These are phyloP conservation scores for Drosophila quasianomalipes DNA, from an alignment of 2,888 invertebrate genomes.

Conservation along the genomic window DNA sequence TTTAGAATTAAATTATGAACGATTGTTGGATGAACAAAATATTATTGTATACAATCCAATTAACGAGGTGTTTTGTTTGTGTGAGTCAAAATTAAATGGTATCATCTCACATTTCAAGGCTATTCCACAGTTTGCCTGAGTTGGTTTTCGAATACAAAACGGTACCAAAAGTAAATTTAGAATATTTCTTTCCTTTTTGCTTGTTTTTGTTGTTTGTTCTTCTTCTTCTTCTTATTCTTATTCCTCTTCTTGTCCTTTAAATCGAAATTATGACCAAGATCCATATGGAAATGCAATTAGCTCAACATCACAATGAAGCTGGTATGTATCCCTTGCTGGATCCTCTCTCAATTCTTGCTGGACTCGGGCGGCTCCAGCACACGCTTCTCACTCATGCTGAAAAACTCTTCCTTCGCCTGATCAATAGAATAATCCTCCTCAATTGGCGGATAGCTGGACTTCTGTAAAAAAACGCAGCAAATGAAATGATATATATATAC, in stretches of 20 bases:
- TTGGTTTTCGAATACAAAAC: conserved; percentile 27
- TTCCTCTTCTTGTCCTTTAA: not conserved
- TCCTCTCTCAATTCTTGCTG: conserved; percentile 18
- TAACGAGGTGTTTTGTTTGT: conserved; percentile 20
- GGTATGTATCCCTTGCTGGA: not conserved
- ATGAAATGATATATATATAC: not conserved
- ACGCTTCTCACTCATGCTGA: conserved; percentile 70
- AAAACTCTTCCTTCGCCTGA: conserved; percentile 83
- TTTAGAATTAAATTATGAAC: conserved; percentile 58
- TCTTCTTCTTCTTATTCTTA: not conserved
- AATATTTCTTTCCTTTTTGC: not conserved
- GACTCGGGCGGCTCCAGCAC: conserved; percentile 18
- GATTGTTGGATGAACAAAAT: conserved; percentile 26
- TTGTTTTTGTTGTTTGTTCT: not conserved
- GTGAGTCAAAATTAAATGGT: conserved; percentile 19
- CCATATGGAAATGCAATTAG: not conserved
- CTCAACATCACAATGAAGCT: not conserved
- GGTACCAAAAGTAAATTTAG: conserved; percentile 29
- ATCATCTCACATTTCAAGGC: conserved; percentile 15
- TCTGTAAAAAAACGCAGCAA: conserved; percentile 55
- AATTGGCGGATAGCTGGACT: conserved; percentile 83
- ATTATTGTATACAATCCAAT: conserved; percentile 32
- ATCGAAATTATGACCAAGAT: conserved; percentile 13
- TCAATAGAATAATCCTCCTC: conserved; percentile 81
- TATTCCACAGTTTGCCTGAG: conserved; percentile 24